phyloP scores from a whole-genome alignment of 1,140 invertebrate genomes.

The Palaemon carinicauda region DNA sequence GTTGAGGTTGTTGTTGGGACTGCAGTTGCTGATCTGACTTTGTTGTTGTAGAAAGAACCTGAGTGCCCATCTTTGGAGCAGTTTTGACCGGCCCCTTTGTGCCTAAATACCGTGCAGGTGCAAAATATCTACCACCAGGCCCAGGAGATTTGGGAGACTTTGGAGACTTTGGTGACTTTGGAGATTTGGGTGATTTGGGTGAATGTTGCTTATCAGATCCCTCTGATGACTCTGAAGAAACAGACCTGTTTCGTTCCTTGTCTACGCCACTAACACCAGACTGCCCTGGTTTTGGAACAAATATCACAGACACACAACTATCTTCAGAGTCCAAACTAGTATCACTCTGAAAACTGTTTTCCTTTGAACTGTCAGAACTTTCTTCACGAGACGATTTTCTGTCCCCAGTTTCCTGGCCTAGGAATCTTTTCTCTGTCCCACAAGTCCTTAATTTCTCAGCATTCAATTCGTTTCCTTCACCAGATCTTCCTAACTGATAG shows the following conservation, averaged over 20 bases:
- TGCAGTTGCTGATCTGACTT: not conserved
- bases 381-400: slow-evolving; percentile 79
- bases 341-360: slow-evolving; percentile 89
- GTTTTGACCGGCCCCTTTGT: slow-evolving; percentile 26
- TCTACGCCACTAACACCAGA: slow-evolving; percentile 34
- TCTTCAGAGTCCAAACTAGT: slow-evolving; percentile 93
- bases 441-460: slow-evolving; percentile 24
- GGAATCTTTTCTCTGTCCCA: slow-evolving; percentile 46
- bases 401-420: slow-evolving; percentile 63
- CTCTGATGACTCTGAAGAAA: slow-evolving; percentile 61
- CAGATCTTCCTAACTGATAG: slow-evolving; percentile 22
- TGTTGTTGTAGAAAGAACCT: slow-evolving; percentile 25
- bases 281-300: slow-evolving; percentile 76
- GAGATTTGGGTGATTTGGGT: slow-evolving; percentile 59
- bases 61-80: slow-evolving; percentile 49
- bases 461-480: slow-evolving; percentile 4
- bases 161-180: slow-evolving; percentile 59
- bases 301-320: slow-evolving; percentile 90
- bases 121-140: slow-evolving; percentile 16
- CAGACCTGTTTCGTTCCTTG: slow-evolving; percentile 58
- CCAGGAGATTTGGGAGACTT: slow-evolving; percentile 8
- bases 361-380: slow-evolving; percentile 85
- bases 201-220: slow-evolving; percentile 58
- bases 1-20: too few species aligned
- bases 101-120: slow-evolving; percentile 37